Conservation (phyloP, 1,140 invertebrate species). For the Drosophila dunni region DNA sequence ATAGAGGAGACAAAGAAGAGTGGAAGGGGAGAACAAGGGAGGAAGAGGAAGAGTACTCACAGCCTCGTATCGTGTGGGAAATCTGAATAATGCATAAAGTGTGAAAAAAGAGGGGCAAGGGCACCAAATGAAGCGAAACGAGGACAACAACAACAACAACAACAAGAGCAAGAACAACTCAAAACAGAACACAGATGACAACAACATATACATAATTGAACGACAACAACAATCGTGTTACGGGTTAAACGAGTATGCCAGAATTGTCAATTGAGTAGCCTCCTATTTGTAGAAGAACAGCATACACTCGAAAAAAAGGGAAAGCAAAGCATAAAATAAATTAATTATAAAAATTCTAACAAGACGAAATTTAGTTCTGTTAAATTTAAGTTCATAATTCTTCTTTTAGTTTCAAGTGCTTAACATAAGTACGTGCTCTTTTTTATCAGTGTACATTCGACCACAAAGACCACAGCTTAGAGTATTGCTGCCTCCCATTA, state of each 20-base stretch:
- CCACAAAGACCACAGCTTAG: background rate
- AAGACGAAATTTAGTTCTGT: too few relatives aligned
- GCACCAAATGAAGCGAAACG: slow-evolving; percentile 67
- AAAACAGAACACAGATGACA: slow-evolving; percentile 60
- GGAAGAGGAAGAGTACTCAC: background rate
- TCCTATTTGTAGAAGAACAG: slow-evolving; percentile 38
- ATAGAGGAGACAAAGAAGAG: background rate
- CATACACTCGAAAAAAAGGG: background rate
- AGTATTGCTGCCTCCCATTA: slow-evolving; percentile 8
- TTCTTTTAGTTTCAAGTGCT: too few relatives aligned
- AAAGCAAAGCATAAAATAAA: background rate
- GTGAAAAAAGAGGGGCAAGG: slow-evolving; percentile 70
- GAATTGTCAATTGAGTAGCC: slow-evolving; percentile 75
- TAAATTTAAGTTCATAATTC: too few relatives aligned
- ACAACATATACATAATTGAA: slow-evolving; percentile 69
- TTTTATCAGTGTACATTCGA: background rate
- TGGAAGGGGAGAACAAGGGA: background rate
- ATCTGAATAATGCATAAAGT: slow-evolving; percentile 82
- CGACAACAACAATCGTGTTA: slow-evolving; percentile 69
- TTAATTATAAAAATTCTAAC: background rate
- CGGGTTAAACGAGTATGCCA: slow-evolving; percentile 76
- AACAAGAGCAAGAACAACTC: background rate
- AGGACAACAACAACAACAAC: slow-evolving; percentile 29
- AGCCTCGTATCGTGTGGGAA: slow-evolving; percentile 64
- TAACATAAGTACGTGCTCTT: too few relatives aligned